Base-by-base conservation (phyloP, 2,888 invertebrate species). In the Cosmopolites sordidus region DNA sequence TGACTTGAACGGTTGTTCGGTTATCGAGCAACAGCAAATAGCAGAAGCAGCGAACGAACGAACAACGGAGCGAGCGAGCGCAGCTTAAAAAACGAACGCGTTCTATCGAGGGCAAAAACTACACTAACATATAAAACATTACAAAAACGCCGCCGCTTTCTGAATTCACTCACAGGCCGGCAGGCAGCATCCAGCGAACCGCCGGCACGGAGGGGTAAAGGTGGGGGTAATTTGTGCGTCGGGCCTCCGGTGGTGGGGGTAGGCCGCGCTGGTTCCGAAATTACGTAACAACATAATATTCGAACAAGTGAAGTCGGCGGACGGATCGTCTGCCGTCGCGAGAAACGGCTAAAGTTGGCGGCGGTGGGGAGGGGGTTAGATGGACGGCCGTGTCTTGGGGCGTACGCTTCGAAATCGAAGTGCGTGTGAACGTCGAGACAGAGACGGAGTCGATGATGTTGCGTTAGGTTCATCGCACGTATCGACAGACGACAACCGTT, bases 91-190 rank as follows among this genome's bases (percentile, higher is more conserved):
- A 56, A 48, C 51, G 48, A 56, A 65, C 67, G 68, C 65, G 69
- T 68, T 8, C 61, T 66, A 64, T 60, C 62, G 69, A 66, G 67
- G 67, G 72, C 70, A 73, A 73, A 73, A 73, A 73, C 72, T 72
- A 73, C 65, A 73, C 73, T 73, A 73, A 69, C 69, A 67, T 64
- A 58, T 63, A 65, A 72, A 71, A 71, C 72, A 60, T 61, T 71
- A 73, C 72, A 73, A 73, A 73, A 73, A 73, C 70, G 63, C 65
- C 62, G 66, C 64, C 64, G 63, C 50, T 53, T 56, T 53, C 56
- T 46, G 56, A 56, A 56, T 53, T 63, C 64, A 64, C 61, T 64
- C 61, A 62, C 56, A 51, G 43, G 47, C 50, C 47, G 58, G 59
- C 65, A 65, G 65, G 62, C 70, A 70, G 71, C 70, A 70, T 70